phyloP scores from a whole-genome alignment of 2,888 invertebrate species.

The Cosmia trapezina region DNA sequence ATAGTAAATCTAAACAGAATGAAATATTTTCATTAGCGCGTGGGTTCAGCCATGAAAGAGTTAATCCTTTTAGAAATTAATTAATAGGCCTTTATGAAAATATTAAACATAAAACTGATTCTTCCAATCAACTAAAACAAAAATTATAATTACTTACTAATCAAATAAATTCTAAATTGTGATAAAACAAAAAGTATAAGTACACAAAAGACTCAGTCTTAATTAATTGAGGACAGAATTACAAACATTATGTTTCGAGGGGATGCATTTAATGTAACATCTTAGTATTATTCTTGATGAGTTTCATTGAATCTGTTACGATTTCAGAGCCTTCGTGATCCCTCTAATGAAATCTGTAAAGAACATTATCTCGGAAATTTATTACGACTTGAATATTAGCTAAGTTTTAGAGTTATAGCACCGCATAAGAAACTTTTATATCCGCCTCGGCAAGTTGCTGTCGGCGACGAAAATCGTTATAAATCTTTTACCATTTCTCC shows the following conservation, averaged over 20 bases:
- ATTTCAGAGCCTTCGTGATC: conserved; percentile 64
- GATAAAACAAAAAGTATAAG: background rate
- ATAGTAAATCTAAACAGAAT: conserved; percentile 37
- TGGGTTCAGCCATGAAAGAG: conserved; percentile 1
- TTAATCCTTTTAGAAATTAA: conserved; percentile 9
- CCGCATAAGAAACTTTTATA: conserved; percentile 75
- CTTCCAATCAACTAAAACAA: background rate
- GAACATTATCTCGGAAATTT: conserved; percentile 78
- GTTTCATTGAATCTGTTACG: conserved; percentile 61
- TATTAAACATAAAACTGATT: background rate
- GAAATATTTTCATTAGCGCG: background rate
- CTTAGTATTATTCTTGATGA: conserved; percentile 43
- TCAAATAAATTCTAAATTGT: no score
- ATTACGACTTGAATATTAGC: conserved; percentile 80
- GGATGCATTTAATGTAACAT: conserved; percentile 37
- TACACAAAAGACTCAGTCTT: background rate
- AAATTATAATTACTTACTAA: no score
- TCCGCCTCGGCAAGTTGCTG: conserved; percentile 74
- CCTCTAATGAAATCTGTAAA: conserved; percentile 74
- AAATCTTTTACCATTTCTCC: conserved; percentile 79
- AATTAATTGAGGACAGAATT: conserved; percentile 23
- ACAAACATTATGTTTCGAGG: conserved; percentile 20
- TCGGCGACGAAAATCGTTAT: conserved; percentile 79
- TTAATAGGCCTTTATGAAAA: background rate
- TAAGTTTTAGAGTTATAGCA: conserved; percentile 79